These are phyloP conservation scores for Melolontha melolontha DNA, from an alignment of 2,888 invertebrate species.

Conservation along the genomic window DNA sequence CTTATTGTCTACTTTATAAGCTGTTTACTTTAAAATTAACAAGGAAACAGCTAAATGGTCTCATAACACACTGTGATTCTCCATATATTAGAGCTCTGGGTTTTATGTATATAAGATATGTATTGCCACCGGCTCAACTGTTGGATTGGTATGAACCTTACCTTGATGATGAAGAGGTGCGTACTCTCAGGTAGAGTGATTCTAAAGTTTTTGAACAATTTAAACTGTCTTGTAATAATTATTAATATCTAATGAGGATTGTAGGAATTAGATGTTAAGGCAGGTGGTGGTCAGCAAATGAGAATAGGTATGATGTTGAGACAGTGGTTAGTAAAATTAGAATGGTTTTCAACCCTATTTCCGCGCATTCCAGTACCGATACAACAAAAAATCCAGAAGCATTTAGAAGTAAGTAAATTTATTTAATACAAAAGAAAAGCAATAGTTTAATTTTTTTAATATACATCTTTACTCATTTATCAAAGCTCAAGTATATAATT, in stretches of 20 bases:
- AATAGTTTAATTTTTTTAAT: too few species aligned
- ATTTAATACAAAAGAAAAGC: background rate
- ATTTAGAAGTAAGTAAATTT: conserved; percentile 68
- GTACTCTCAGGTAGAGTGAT: conserved; percentile 65
- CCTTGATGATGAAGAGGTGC: conserved; percentile 93
- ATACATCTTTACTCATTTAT: too few species aligned
- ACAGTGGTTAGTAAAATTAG: conserved; percentile 94
- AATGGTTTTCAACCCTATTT: conserved; percentile 99
- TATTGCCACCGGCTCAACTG: conserved; percentile 94
- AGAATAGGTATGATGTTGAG: conserved; percentile 93
- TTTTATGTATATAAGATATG: conserved; percentile 88
- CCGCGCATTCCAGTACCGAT: conserved; percentile 99
- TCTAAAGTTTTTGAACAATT: conserved; percentile 25
- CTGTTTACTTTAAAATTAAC: conserved; percentile 95
- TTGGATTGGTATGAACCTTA: conserved; percentile 98
- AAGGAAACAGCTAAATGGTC: conserved; percentile 96
- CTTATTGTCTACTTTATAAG: conserved; percentile 98
- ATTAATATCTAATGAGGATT: conserved; percentile 47
- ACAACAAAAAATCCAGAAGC: conserved; percentile 88
- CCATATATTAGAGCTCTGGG: conserved; percentile 97
- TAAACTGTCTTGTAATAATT: background rate
- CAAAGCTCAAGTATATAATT: too few species aligned
- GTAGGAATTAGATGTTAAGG: conserved; percentile 96
- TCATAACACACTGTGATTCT: conserved; percentile 95
- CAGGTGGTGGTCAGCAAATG: conserved; percentile 95